Conservation (phyloP, 2,888 invertebrate species). For the Heliconius ismenius region DNA sequence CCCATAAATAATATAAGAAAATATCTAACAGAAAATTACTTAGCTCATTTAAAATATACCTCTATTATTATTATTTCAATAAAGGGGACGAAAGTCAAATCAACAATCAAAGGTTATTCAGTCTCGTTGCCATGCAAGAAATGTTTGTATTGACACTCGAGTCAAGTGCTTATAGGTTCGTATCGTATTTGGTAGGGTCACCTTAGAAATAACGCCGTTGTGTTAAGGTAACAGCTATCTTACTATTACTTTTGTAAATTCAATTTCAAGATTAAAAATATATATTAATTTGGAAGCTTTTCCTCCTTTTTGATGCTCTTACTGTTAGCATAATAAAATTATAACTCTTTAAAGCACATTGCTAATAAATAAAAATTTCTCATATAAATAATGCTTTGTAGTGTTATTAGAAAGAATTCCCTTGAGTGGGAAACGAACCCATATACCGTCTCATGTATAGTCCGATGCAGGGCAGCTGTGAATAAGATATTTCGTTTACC, state of each 20-base stretch:
- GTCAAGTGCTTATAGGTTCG: neutral
- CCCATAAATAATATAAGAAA: too few species aligned
- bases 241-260: neutral
- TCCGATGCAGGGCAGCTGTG: too few species aligned
- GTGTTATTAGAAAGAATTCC: neutral
- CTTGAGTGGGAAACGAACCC: too few species aligned
- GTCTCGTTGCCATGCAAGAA: neutral
- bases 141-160: neutral
- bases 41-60: neutral
- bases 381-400: neutral
- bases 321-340: too few species aligned
- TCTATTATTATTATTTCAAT: conserved; percentile 2
- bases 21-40: neutral
- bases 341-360: too few species aligned
- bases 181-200: conserved; percentile 4
- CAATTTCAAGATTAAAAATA: neutral
- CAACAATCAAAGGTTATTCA: conserved; percentile 12
- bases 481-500: too few species aligned
- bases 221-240: too few species aligned
- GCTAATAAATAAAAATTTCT: too few species aligned
- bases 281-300: neutral
- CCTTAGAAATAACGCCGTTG: neutral
- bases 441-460: too few species aligned
- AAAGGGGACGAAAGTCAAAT: conserved; percentile 1
- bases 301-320: too few species aligned